Conservation (phyloP, 2,888 invertebrate species). For the Drosophila lutescens region DNA sequence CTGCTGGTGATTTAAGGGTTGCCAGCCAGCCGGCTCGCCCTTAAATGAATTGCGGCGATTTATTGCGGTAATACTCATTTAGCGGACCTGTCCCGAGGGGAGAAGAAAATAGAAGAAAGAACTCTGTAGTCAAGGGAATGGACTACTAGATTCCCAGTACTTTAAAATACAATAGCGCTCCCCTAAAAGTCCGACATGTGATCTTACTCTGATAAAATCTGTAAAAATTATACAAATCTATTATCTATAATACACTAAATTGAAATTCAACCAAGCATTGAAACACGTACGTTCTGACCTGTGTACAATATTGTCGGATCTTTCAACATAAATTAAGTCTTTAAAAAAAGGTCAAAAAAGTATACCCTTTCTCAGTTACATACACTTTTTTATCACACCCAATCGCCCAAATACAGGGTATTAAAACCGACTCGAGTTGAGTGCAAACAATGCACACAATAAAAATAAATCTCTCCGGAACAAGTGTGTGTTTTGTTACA, state of each 20-base stretch:
- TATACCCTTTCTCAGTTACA: no score
- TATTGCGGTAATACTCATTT: constrained; percentile 81
- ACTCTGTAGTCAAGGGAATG: neutral
- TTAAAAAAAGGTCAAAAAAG: no score
- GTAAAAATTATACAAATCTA: no score
- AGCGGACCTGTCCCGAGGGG: constrained; percentile 48
- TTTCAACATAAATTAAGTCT: no score
- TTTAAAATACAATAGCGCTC: no score
- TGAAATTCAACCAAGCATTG: no score
- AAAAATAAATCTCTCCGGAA: constrained; percentile 74
- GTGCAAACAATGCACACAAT: constrained; percentile 78
- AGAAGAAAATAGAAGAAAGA: neutral
- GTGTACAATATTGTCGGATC: no score
- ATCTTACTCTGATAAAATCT: no score
- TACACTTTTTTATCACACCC: neutral
- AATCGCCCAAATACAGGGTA: neutral
- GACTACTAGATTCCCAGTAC: neutral
- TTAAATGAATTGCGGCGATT: constrained; percentile 81
- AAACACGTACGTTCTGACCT: no score
- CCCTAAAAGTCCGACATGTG: no score
- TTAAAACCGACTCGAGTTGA: constrained; percentile 45
- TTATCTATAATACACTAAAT: no score
- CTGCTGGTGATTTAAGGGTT: constrained; percentile 71
- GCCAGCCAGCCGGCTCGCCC: constrained; percentile 55
- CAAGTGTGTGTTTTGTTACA: constrained; percentile 57